Percentiles rank a stretch among this genome's conserved stretches.
phyloP scores from a whole-genome alignment of 1,140 invertebrate genomes.

The Pinna nobilis region DNA sequence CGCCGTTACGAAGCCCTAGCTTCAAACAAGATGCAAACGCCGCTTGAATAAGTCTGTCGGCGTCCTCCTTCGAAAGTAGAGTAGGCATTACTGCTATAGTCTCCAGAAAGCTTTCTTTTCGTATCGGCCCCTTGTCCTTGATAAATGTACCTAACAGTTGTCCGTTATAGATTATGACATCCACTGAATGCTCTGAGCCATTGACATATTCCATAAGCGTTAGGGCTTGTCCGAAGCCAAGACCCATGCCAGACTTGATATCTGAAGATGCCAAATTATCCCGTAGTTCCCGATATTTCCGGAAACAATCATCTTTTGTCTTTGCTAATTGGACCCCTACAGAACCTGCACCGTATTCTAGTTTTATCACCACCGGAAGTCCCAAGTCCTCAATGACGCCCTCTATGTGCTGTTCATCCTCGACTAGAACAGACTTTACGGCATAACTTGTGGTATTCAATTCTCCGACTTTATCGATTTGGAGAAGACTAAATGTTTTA shows the following conservation, averaged over 20 bases:
- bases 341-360: slow-evolving; percentile 29
- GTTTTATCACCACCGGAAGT: slow-evolving; percentile 35
- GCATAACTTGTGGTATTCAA: slow-evolving; percentile 10
- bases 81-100: slow-evolving; percentile 29
- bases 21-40: slow-evolving; percentile 29
- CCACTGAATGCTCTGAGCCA: slow-evolving; percentile 42
- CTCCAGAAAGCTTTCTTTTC: slow-evolving; percentile 1
- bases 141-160: slow-evolving; percentile 40
- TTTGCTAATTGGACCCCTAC: slow-evolving; percentile 17
- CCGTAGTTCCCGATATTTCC: slow-evolving; percentile 1
- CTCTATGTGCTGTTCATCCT: neutral
- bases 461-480: neutral
- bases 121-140: slow-evolving; percentile 38
- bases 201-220: slow-evolving; percentile 31
- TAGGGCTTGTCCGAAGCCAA: slow-evolving; percentile 8
- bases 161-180: slow-evolving; percentile 34
- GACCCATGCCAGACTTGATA: neutral
- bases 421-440: neutral
- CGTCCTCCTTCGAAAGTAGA: neutral
- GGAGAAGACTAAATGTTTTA: neutral
- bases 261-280: neutral
- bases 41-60: slow-evolving; percentile 10
- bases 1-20: slow-evolving; percentile 30
- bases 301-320: slow-evolving; percentile 4
- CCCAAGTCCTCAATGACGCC: neutral